Percentiles rank a stretch among this genome's conserved stretches.
Evolutionary conservation across 2,888 invertebrate species (phyloP).

Genomic region (Agonopterix alstromeriana): DNA sequence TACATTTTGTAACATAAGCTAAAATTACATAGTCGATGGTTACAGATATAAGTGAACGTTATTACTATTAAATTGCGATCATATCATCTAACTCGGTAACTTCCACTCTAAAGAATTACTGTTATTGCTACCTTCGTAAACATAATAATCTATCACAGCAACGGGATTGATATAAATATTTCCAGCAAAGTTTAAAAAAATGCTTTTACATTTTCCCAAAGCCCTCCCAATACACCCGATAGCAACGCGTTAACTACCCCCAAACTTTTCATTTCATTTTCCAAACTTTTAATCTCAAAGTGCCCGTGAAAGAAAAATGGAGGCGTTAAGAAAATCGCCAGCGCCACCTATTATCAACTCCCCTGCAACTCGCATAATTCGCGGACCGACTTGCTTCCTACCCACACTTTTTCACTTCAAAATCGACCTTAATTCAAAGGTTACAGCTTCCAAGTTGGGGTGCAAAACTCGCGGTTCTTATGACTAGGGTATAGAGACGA

Average conservation of each 20-base stretch:
- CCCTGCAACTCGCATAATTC: constrained; percentile 42
- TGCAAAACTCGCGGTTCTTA: constrained; percentile 22
- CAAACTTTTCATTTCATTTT: constrained; percentile 68
- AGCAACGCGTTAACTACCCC: constrained; percentile 35
- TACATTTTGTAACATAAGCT: no score
- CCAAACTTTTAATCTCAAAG: constrained; percentile 76
- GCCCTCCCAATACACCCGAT: constrained; percentile 41
- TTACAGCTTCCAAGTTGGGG: neutral
- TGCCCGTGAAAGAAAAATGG: constrained; percentile 75
- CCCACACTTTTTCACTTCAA: neutral
- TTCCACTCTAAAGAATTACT: no score
- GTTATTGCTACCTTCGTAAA: no score
- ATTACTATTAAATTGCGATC: no score
- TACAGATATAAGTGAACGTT: no score
- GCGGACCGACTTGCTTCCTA: constrained; percentile 4
- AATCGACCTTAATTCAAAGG: neutral
- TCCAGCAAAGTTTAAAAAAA: neutral
- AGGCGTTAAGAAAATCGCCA: constrained; percentile 70
- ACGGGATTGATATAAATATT: no score
- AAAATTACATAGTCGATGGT: no score
- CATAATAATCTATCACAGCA: no score
- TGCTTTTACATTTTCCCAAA: neutral
- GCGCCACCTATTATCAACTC: constrained; percentile 73
- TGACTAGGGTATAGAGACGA: constrained; percentile 35
- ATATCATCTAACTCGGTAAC: no score